Evolutionary conservation across 2,797 vertebrate genomes (phyloP).

Genomic region (Artibeus lituratus): DNA sequence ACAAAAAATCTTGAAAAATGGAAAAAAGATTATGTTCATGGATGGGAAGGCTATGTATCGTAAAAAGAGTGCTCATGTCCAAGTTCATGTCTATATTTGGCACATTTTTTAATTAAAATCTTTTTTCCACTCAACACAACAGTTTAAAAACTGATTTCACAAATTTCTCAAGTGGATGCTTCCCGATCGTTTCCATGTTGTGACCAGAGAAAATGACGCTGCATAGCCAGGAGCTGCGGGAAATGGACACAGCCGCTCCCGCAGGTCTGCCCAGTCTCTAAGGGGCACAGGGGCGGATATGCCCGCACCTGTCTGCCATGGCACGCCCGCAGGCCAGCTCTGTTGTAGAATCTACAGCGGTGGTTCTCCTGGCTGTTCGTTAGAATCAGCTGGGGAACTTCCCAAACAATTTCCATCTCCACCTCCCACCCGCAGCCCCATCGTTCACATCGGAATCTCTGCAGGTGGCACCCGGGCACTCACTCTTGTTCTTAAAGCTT

Average conservation of each 20-base stretch:
- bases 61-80: background rate
- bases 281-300: rapidly evolving
- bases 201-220: background rate
- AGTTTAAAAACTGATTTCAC: background rate
- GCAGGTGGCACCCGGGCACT: background rate
- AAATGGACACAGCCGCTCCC: rapidly evolving
- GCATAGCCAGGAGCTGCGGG: rapidly evolving
- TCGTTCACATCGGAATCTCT: background rate
- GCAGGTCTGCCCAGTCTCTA: background rate
- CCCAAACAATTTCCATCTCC: background rate
- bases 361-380: background rate
- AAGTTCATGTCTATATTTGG: background rate
- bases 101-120: background rate
- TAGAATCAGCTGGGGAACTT: background rate
- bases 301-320: background rate
- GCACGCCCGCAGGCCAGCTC: background rate
- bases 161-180: background rate
- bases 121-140: background rate
- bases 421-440: no score
- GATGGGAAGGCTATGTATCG: rapidly evolving
- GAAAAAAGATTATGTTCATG: background rate
- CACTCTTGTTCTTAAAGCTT: background rate
- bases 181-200: background rate
- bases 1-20: background rate
- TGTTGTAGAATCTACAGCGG: background rate